phyloP scores from a whole-genome alignment of 2,888 invertebrate species.

The Andrena bucephala region DNA sequence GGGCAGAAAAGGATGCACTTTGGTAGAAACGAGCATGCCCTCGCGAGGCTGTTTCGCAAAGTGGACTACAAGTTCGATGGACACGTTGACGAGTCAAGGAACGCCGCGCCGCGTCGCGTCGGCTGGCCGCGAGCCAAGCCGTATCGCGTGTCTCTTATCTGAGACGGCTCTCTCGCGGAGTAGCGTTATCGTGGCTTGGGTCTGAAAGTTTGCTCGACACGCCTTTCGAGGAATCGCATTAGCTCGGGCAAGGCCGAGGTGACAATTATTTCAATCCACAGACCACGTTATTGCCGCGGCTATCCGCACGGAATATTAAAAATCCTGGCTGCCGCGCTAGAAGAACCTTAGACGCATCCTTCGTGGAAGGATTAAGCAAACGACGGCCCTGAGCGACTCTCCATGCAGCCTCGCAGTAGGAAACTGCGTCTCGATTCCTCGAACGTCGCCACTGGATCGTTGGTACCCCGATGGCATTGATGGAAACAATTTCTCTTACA shows the following conservation, averaged over 20 bases:
- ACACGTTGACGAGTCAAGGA: slow-evolving; percentile 54
- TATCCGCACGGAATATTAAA: slow-evolving; percentile 51
- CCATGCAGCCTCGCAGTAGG: slow-evolving; percentile 12
- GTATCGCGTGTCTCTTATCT: slow-evolving; percentile 64
- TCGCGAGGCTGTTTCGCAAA: slow-evolving; percentile 40
- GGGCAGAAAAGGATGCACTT: slow-evolving; percentile 41
- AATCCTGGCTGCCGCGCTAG: slow-evolving; percentile 30
- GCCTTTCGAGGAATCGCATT: slow-evolving; percentile 64
- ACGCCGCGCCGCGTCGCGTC: slow-evolving; percentile 31
- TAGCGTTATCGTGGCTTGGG: slow-evolving; percentile 60
- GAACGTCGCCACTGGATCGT: neutral
- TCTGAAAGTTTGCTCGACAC: slow-evolving; percentile 65
- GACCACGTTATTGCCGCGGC: slow-evolving; percentile 38
- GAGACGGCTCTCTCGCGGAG: slow-evolving; percentile 28
- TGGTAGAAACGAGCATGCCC: slow-evolving; percentile 22
- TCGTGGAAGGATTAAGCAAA: slow-evolving; percentile 57
- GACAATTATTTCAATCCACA: slow-evolving; percentile 64
- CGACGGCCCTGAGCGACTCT: slow-evolving; percentile 38
- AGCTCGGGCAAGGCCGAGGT: slow-evolving; percentile 61
- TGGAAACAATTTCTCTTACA: neutral
- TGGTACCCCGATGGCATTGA: neutral
- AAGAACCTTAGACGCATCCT: slow-evolving; percentile 48
- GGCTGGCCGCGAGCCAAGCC: slow-evolving; percentile 61
- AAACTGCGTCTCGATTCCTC: slow-evolving; percentile 39
- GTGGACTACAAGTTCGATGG: slow-evolving; percentile 60